Evolutionary conservation across 2,797 vertebrate genomes (phyloP).

Genomic region (Peromyscus nudipes): DNA sequence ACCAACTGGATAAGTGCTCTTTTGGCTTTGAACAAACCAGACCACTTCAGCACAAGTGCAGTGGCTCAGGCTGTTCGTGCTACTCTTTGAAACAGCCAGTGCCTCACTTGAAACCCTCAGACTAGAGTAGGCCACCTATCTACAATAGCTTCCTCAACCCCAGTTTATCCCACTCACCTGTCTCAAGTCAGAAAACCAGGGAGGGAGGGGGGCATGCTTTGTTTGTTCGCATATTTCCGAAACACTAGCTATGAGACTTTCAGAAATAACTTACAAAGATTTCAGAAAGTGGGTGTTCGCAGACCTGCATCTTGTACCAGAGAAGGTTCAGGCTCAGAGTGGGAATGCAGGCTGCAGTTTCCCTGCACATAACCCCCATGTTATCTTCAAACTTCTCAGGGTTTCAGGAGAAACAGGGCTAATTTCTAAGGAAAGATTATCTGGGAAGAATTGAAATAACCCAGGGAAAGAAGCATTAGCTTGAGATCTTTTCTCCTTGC

Average conservation of each 20-base stretch:
- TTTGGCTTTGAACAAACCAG: constrained; percentile 70
- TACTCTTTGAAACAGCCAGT: constrained; percentile 43
- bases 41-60: constrained; percentile 71
- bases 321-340: background rate
- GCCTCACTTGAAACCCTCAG: constrained; percentile 64
- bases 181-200: background rate
- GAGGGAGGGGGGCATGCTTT: background rate
- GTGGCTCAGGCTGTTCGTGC: constrained; percentile 27
- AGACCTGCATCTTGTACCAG: no score
- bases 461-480: background rate
- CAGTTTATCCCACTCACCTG: constrained; percentile 36
- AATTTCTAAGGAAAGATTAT: background rate
- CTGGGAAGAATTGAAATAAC: background rate
- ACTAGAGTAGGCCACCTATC: constrained; percentile 43
- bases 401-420: background rate
- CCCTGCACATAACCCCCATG: background rate
- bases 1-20: constrained; percentile 52
- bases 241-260: background rate
- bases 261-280: constrained; percentile 37
- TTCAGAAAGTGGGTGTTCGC: background rate
- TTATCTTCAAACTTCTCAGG: background rate
- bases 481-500: background rate
- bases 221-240: background rate
- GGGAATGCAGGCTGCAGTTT: background rate
- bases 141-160: constrained; percentile 64